These are phyloP conservation scores for Raja brachyura DNA, from an alignment of 2,113 vertebrate genomes.

Conservation along the genomic window DNA sequence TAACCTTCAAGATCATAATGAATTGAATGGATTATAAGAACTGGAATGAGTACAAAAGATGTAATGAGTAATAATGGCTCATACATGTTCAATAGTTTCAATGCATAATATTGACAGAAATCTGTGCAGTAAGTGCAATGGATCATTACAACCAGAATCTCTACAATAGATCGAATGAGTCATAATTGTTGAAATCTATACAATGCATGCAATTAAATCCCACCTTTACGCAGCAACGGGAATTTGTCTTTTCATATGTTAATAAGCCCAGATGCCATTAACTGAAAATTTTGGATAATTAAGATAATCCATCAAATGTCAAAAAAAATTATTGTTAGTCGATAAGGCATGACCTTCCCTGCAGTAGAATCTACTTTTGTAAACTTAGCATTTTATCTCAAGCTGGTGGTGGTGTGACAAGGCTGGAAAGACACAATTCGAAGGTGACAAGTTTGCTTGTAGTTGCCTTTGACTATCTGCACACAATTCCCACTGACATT, in stretches of 20 bases:
- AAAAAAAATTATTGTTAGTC: background rate
- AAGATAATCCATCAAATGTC: background rate
- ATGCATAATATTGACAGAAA: too few relatives aligned
- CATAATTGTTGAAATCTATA: too few relatives aligned
- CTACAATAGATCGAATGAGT: too few relatives aligned
- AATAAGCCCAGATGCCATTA: background rate
- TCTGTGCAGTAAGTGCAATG: too few relatives aligned
- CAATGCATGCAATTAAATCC: too few relatives aligned
- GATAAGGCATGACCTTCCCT: background rate
- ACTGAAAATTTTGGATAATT: background rate
- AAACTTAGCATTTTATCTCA: background rate
- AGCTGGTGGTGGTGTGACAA: background rate
- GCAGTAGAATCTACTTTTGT: background rate
- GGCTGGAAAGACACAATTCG: background rate
- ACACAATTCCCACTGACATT: too few relatives aligned
- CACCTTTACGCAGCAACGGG: too few relatives aligned
- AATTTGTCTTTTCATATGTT: background rate
- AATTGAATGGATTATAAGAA: background rate
- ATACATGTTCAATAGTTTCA: too few relatives aligned
- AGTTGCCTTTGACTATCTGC: background rate
- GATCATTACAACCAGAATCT: too few relatives aligned
- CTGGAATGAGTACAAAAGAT: background rate
- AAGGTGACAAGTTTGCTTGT: background rate
- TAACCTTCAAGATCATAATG: background rate
- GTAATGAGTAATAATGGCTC: background rate